These are phyloP conservation scores for Dendroctonus valens DNA, from an alignment of 1,140 invertebrate species.

Conservation along the genomic window DNA sequence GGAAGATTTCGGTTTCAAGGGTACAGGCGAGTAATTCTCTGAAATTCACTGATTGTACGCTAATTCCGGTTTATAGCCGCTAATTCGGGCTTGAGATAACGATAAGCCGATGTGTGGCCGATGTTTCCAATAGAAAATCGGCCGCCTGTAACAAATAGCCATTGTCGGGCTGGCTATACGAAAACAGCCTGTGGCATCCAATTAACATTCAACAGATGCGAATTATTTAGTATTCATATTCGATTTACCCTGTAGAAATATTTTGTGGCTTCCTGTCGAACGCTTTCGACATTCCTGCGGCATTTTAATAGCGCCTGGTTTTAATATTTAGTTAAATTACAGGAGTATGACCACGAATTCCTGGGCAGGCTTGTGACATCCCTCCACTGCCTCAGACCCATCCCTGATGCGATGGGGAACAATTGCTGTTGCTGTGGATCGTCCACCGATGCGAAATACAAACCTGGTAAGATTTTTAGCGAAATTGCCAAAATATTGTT, in stretches of 20 bases:
- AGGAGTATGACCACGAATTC: neutral
- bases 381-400: neutral
- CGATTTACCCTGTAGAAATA: neutral
- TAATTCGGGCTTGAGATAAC: neutral
- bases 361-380: neutral
- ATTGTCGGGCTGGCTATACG: neutral
- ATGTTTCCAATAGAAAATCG: neutral
- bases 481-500: no score
- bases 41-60: neutral
- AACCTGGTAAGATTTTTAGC: conserved; percentile 4
- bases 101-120: neutral
- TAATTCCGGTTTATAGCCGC: neutral
- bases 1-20: no score
- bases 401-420: conserved; percentile 4
- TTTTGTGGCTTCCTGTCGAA: neutral
- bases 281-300: neutral
- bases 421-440: conserved; percentile 10
- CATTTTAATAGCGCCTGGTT: neutral
- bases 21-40: no score
- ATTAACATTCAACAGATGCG: conserved; percentile 5
- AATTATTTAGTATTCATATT: neutral
- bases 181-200: neutral
- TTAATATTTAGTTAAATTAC: neutral
- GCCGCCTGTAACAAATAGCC: neutral
- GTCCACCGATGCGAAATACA: conserved; percentile 8